These are phyloP conservation scores for Archips xylosteana DNA, from an alignment of 2,888 invertebrate species.

Conservation along the genomic window DNA sequence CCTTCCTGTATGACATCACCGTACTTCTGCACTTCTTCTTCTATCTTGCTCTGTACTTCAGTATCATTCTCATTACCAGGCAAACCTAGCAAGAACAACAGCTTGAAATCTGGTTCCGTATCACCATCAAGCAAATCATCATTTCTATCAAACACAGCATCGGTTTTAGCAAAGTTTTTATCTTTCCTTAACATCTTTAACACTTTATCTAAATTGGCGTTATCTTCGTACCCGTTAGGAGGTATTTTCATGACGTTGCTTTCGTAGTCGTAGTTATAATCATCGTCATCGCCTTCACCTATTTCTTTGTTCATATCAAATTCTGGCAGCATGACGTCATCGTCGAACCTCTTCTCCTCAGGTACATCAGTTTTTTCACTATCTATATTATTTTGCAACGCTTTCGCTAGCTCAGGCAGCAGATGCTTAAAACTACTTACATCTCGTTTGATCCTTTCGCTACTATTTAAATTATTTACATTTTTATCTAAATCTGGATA, in stretches of 20 bases:
- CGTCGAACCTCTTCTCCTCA: slow-evolving; percentile 68
- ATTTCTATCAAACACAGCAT: slow-evolving; percentile 38
- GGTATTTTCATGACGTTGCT: slow-evolving; percentile 81
- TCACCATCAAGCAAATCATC: slow-evolving; percentile 48
- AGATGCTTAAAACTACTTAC: slow-evolving; percentile 65
- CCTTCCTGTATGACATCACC: slow-evolving; percentile 93
- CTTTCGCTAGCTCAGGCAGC: slow-evolving; percentile 72
- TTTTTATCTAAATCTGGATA: slow-evolving; percentile 48
- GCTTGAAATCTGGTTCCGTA: slow-evolving; percentile 64
- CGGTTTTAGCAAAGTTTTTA: slow-evolving; percentile 55
- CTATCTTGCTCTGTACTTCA: slow-evolving; percentile 86
- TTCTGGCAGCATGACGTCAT: slow-evolving; percentile 67
- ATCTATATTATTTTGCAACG: slow-evolving; percentile 61
- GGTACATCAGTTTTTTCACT: slow-evolving; percentile 60
- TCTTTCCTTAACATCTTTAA: slow-evolving; percentile 60
- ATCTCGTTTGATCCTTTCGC: slow-evolving; percentile 60
- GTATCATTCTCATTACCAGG: slow-evolving; percentile 84
- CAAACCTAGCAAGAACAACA: slow-evolving; percentile 86
- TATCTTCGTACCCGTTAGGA: slow-evolving; percentile 69
- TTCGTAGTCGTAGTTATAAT: slow-evolving; percentile 70
- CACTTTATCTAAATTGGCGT: slow-evolving; percentile 62
- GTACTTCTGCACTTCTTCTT: slow-evolving; percentile 88
- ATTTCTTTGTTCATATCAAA: slow-evolving; percentile 78
- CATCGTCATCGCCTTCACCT: slow-evolving; percentile 51
- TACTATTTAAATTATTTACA: slow-evolving; percentile 48